Conservation (phyloP, 1,140 invertebrate genomes). For the Megalonaias nervosa region DNA sequence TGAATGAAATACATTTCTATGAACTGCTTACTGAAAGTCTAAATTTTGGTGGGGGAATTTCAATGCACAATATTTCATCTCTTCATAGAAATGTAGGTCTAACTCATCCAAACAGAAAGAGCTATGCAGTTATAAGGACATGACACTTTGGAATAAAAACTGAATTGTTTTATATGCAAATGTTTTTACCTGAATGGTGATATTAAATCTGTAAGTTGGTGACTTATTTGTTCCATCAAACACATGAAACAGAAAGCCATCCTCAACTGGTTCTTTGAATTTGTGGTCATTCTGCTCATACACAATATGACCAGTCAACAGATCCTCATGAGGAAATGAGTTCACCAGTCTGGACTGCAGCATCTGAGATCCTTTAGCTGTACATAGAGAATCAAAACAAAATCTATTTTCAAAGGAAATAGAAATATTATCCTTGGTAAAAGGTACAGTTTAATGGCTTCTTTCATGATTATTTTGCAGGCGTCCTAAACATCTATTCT, state of each 20-base stretch:
- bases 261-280: slow-evolving; percentile 60
- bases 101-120: neutral
- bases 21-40: no score
- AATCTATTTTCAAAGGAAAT: neutral
- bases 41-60: no score
- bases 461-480: no score
- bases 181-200: slow-evolving; percentile 59
- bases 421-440: no score
- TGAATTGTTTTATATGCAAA: neutral
- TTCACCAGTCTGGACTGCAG: slow-evolving; percentile 29
- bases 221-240: slow-evolving; percentile 66
- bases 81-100: neutral
- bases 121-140: neutral
- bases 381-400: neutral
- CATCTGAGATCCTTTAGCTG: slow-evolving; percentile 24
- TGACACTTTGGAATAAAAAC: neutral
- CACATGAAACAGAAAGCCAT: slow-evolving; percentile 64
- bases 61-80: no score
- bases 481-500: no score
- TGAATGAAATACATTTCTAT: no score
- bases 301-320: slow-evolving; percentile 57
- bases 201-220: slow-evolving; percentile 54
- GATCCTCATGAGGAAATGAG: slow-evolving; percentile 58
- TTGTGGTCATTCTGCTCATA: slow-evolving; percentile 65
- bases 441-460: no score